Evolutionary conservation across 2,888 invertebrate species (phyloP).

Genomic region (Celastrina argiolus): DNA sequence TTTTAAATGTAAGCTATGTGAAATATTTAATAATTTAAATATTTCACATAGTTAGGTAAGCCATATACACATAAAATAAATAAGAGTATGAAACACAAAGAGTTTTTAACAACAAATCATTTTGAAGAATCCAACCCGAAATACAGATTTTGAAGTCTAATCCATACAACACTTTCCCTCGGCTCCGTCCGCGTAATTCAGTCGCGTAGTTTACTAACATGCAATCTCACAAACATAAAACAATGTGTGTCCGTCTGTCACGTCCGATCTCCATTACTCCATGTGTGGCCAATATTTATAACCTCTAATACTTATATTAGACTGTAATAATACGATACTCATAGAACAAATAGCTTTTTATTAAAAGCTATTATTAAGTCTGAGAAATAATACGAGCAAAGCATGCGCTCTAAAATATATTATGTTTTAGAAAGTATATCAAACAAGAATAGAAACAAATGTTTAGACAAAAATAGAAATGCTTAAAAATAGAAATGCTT

Average conservation of each 20-base stretch:
- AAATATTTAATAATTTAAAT: no score
- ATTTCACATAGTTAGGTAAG: no score
- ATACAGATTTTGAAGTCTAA: conserved; percentile 13
- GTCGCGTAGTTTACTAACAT: conserved; percentile 52
- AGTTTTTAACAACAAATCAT: no score
- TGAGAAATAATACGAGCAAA: neutral
- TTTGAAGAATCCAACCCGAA: no score
- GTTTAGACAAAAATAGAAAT: neutral
- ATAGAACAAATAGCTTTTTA: conserved; percentile 3
- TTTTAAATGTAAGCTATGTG: no score
- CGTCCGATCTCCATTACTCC: conserved; percentile 37
- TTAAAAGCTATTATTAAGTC: conserved; percentile 2
- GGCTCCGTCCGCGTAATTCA: conserved; percentile 59
- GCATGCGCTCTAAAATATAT: neutral
- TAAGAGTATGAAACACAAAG: no score
- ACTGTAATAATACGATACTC: conserved; percentile 6
- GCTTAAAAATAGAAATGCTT: no score
- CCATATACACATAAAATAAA: no score
- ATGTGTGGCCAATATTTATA: conserved; percentile 29
- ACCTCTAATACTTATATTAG: neutral
- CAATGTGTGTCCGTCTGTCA: conserved; percentile 37
- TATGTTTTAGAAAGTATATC: no score
- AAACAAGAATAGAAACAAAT: no score
- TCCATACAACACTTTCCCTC: conserved; percentile 40
- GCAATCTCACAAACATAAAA: conserved; percentile 42